Conservation (phyloP, 2,888 invertebrate genomes). For the Ligdia adustata region DNA sequence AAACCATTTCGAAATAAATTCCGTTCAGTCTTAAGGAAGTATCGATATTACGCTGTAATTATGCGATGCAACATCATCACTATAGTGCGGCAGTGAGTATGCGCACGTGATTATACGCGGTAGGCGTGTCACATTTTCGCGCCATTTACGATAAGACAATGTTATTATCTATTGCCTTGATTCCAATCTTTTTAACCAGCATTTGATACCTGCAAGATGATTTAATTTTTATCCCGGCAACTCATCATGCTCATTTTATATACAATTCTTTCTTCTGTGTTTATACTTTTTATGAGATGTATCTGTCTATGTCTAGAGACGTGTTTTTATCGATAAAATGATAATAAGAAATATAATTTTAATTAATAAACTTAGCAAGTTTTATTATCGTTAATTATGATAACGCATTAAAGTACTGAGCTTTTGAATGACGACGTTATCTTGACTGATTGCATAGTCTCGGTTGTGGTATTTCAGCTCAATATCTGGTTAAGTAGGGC, state of each 20-base stretch:
- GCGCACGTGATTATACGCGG: constrained; percentile 10
- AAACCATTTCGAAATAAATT: constrained; percentile 31
- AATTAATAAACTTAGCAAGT: too few species aligned
- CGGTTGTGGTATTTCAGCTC: constrained; percentile 26
- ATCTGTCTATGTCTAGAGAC: too few species aligned
- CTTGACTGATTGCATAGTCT: constrained; percentile 50
- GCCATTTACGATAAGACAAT: constrained; percentile 50
- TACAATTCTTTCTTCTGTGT: too few species aligned
- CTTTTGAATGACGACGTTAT: constrained; percentile 45
- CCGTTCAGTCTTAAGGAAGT: not conserved
- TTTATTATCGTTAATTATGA: constrained; percentile 11
- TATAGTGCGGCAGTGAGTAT: constrained; percentile 31
- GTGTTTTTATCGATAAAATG: constrained; percentile 5
- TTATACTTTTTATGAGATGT: constrained; percentile 11
- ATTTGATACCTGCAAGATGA: not conserved
- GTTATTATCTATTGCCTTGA: constrained; percentile 2
- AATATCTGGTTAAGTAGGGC: constrained; percentile 57
- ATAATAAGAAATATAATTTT: too few species aligned
- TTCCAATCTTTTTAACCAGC: constrained; percentile 5
- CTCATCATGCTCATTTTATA: too few species aligned
- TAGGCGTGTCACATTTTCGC: constrained; percentile 59
- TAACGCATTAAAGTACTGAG: constrained; percentile 2
- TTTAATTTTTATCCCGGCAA: too few species aligned
- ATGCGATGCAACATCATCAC: not conserved
- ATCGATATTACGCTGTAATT: not conserved